Base-by-base conservation (phyloP, 2,888 invertebrate genomes). In the Metopia argyrocephala region DNA sequence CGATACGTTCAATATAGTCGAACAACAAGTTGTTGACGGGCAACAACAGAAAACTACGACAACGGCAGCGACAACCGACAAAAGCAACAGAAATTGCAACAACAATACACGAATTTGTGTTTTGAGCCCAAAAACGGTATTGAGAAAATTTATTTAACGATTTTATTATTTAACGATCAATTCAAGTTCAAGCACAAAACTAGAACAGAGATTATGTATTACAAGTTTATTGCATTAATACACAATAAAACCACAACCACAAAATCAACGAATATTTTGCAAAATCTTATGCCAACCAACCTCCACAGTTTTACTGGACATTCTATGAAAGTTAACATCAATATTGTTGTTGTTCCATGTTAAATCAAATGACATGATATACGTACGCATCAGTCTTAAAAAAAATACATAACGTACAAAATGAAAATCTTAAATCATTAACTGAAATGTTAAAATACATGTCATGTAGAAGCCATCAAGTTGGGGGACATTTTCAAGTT, bases 141-240 rank as follows among this genome's bases (percentile, higher is more conserved):
- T 25, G 52, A 28, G 48, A 68, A 68, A 12, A 68, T 76, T 80
- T 80, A 80, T 80, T 76, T 71, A 64, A 71, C 76, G 62, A 66
- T 76, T 71, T 76, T 71, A 79, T 79, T 79, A 80, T 69, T 69
- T 69, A 48, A 76, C 46, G 48, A 62, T 54, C 76, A 50, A 76
- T 76, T 76, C 61, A 56, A 76, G 62, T 69, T 76, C 62, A 69
- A 56, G 62, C 61, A 62, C 18, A 23, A 46, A 61, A 75, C 61
- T 61, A 56, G 66, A 69, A 62, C 62, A 70, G 50, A 62, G 15
- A 50, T 57, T 69, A 45, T 57, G 50, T 28, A 45, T 57, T 57
- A 57, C 7, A 76, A 64, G 20, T 50, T 50, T 78, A 62, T 71
- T 71, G 66, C 54, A 73, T 38, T 46, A 54, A 65, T 5, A 59